Percentiles rank a stretch among this genome's conserved stretches.
phyloP scores from a whole-genome alignment of 2,888 invertebrate species.

The Acronicta psi region DNA sequence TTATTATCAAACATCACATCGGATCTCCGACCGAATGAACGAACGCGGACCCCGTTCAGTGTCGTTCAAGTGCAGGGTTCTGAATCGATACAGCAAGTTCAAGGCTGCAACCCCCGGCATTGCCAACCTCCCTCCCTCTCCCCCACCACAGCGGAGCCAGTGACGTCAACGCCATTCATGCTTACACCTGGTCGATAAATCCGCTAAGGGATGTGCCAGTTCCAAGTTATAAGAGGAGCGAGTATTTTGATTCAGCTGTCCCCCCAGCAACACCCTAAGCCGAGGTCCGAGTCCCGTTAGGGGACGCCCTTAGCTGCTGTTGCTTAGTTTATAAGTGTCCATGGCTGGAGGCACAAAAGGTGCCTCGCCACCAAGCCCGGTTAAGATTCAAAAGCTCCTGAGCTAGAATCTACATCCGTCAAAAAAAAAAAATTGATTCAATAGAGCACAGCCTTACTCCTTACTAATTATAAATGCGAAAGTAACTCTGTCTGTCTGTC shows the following conservation, averaged over 20 bases:
- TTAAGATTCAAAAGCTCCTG: too few relatives aligned
- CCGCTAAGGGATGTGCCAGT: conserved; percentile 27
- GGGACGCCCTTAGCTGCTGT: too few relatives aligned
- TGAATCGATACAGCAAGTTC: conserved; percentile 67
- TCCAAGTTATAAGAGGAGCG: conserved; percentile 18
- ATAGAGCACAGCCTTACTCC: too few relatives aligned
- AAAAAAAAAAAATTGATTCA: too few relatives aligned
- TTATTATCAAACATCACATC: background rate
- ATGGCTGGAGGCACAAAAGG: too few relatives aligned
- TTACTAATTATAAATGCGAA: too few relatives aligned
- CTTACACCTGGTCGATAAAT: conserved; percentile 64
- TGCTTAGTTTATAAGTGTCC: too few relatives aligned
- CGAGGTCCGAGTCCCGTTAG: too few relatives aligned
- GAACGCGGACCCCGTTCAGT: conserved; percentile 23
- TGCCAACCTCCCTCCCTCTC: conserved; percentile 28
- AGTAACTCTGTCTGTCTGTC: too few relatives aligned
- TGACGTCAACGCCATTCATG: conserved; percentile 78
- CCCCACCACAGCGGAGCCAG: conserved; percentile 27
- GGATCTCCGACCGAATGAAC: conserved; percentile 6
- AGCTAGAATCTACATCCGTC: too few relatives aligned
- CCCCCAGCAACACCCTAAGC: too few relatives aligned
- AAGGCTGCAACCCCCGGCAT: conserved; percentile 57
- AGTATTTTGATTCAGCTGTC: background rate
- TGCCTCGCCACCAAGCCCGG: too few relatives aligned
- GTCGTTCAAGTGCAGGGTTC: conserved; percentile 63